Evolutionary conservation across 1,140 invertebrate genomes (phyloP).

Genomic region (Lepidotrigona ventralis): DNA sequence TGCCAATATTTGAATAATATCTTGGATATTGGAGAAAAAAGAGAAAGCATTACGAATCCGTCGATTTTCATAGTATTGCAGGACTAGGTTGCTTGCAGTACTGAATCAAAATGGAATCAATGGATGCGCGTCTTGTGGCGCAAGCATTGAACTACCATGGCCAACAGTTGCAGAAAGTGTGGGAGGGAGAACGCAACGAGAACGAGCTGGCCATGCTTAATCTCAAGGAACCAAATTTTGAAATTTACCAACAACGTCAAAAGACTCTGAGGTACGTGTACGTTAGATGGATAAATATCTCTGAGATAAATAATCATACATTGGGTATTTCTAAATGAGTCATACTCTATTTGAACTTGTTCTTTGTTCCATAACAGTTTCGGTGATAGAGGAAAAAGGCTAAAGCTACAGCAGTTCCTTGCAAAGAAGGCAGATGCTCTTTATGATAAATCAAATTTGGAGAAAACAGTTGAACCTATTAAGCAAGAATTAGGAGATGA

Average conservation of each 20-base stretch:
- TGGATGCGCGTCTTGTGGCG: slow-evolving; percentile 86
- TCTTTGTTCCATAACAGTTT: slow-evolving; percentile 80
- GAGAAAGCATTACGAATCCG: slow-evolving; percentile 57
- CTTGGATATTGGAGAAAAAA: not conserved
- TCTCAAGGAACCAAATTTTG: slow-evolving; percentile 85
- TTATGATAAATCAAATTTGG: slow-evolving; percentile 82
- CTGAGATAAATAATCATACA: not conserved
- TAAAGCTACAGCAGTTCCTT: slow-evolving; percentile 91
- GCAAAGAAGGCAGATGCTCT: slow-evolving; percentile 88
- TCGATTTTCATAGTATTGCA: slow-evolving; percentile 74
- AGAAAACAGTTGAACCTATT: slow-evolving; percentile 76
- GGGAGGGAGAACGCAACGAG: slow-evolving; percentile 89
- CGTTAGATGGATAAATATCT: too few relatives aligned
- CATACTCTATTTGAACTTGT: not conserved
- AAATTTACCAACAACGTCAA: slow-evolving; percentile 88
- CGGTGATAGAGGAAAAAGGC: slow-evolving; percentile 89
- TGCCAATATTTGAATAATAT: slow-evolving; percentile 28
- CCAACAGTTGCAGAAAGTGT: slow-evolving; percentile 90
- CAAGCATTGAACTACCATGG: slow-evolving; percentile 91
- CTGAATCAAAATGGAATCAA: slow-evolving; percentile 73
- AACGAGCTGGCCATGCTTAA: slow-evolving; percentile 85
- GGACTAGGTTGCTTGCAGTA: slow-evolving; percentile 69
- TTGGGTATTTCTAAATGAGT: not conserved
- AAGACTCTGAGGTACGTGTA: slow-evolving; percentile 81
- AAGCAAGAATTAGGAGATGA: slow-evolving; percentile 77